Evolutionary conservation across 1,140 invertebrate species (phyloP), one percentile per base, ranked within the genome.

Genomic region (Aleiodes sp.): DNA sequence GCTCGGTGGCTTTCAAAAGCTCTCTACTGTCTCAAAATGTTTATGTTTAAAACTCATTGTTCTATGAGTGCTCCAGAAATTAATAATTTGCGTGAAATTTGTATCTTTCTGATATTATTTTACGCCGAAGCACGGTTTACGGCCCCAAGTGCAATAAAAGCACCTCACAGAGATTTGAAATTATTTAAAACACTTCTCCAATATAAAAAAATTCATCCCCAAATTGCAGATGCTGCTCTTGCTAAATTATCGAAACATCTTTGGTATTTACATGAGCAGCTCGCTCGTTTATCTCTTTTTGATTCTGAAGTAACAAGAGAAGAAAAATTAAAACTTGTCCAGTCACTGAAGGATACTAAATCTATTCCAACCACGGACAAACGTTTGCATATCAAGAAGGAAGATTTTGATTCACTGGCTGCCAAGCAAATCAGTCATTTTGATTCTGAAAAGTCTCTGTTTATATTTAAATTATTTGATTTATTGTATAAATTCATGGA

Each of bases 241-340:
- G 65, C 67, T 7, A 78, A 78, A 68, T 64, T 79, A n/a, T 65
- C n/a, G 7, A 68, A 63, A 14, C 76, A 80, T 71, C 33, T 79
- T n/a, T 79, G 76, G 75, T 79, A 78, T 70, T 75, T 79, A 63
- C 65, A 35, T 19, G 62, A 75, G 24, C 67, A 78, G 61, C 29
- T 71, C 29, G 67, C 65, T 60, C 60, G 43, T 39, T 70, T 80
- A 56, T 59, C 72, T 29, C 75, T 80, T 65, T 80, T 81, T 71
- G 78, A 81, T 70, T 46, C 61, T 16, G 60, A 64, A 1, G 57
- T 80, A 28, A 60, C 65, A 56, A 16, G 6, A 28, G 65, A 72
- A 43, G 67, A 60, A 57, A 76, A 78, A 70, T 39, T 41, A 33
- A 70, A 71, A 71, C 69, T 72, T 24, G 31, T 60, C 21, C 2